These are phyloP conservation scores for Nicator chloris DNA, from an alignment of 2,113 vertebrate species.

Conservation along the genomic window DNA sequence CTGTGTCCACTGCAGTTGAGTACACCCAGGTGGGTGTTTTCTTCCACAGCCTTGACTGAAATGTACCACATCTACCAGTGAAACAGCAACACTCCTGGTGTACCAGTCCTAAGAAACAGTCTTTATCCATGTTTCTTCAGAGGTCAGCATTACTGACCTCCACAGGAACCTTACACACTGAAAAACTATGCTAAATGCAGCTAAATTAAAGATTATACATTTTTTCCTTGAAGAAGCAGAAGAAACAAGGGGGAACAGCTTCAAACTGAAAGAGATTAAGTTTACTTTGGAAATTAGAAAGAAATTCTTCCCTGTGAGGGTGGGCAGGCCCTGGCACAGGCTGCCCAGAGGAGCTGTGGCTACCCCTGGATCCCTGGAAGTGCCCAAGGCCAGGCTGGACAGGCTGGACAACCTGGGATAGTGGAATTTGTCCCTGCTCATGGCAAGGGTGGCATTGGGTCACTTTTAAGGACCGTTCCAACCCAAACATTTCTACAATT, in stretches of 20 bases:
- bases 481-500: neutral
- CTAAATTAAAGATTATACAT: neutral
- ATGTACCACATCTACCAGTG: neutral
- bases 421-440: neutral
- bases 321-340: neutral
- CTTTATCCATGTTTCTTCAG: neutral
- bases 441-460: neutral
- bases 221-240: neutral
- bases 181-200: neutral
- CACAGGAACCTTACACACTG: neutral
- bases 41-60: neutral
- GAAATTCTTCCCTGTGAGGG: neutral
- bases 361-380: neutral
- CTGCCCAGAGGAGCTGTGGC: neutral
- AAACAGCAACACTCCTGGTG: neutral
- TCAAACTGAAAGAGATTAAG: neutral
- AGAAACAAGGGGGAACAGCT: neutral
- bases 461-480: neutral
- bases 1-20: neutral
- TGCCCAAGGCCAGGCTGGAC: rapidly evolving
- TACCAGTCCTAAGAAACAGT: neutral
- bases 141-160: neutral
- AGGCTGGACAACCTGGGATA: rapidly evolving
- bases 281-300: neutral
- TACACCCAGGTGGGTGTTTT: neutral